Conservation (phyloP, 2,797 vertebrate species). For the Sciurus vulgaris region DNA sequence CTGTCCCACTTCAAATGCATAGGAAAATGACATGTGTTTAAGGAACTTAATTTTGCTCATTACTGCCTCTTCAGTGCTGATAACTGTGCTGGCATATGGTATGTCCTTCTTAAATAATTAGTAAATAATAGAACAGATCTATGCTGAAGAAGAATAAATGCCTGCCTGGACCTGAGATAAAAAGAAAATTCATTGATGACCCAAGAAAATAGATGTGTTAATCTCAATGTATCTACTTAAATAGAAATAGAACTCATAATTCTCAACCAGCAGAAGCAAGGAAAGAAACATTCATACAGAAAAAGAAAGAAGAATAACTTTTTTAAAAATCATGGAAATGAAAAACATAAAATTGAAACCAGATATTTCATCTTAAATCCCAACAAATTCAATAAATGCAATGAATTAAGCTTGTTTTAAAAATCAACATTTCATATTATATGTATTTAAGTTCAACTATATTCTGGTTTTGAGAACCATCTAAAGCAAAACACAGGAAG, state of each 20-base stretch:
- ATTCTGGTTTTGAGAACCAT: not conserved
- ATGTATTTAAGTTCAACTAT: not conserved
- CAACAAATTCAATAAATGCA: not conserved
- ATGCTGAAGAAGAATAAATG: not conserved
- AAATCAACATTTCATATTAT: not conserved
- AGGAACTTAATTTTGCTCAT: not conserved
- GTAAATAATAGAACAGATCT: not conserved
- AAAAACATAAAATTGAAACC: not conserved
- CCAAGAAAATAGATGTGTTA: not conserved
- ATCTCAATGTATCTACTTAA: not conserved
- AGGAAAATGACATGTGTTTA: not conserved
- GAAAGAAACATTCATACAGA: not conserved
- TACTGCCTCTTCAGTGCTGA: not conserved
- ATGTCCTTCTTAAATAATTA: not conserved
- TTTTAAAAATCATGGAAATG: not conserved
- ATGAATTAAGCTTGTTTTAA: not conserved
- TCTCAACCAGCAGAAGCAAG: not conserved
- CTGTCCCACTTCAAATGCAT: not conserved
- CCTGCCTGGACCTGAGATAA: not conserved
- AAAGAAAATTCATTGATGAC: not conserved
- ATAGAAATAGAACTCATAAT: not conserved
- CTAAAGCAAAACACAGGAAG: not conserved
- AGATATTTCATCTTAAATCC: not conserved
- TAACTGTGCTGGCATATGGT: not conserved
- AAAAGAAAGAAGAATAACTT: not conserved